Conservation (phyloP, 2,113 vertebrate genomes). For the Vidua chalybeata region DNA sequence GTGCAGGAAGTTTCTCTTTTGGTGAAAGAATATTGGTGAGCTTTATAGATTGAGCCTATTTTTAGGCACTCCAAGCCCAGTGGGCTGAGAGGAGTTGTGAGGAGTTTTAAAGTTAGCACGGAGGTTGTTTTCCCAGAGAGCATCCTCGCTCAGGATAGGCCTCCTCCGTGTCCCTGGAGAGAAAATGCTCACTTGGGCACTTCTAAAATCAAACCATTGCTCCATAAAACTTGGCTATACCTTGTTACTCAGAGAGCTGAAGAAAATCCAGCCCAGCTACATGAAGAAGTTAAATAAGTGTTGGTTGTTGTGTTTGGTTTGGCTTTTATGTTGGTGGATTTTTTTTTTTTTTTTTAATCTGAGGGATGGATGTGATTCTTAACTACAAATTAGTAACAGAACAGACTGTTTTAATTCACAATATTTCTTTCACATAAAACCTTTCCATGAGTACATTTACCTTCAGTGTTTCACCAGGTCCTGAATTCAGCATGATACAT, state of each 20-base stretch:
- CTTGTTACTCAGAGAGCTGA: constrained; percentile 6
- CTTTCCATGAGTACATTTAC: background rate
- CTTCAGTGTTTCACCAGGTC: constrained; percentile 35
- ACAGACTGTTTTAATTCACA: background rate
- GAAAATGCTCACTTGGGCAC: background rate
- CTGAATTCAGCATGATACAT: constrained; percentile 18
- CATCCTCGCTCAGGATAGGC: background rate
- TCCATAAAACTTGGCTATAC: background rate
- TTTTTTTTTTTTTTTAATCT: background rate
- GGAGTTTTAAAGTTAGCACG: background rate
- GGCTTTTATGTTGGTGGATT: background rate
- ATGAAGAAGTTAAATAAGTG: background rate
- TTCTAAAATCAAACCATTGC: background rate
- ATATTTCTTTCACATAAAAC: constrained; percentile 23
- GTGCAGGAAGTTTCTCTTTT: constrained; percentile 44
- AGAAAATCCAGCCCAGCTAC: constrained; percentile 30
- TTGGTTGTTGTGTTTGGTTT: background rate
- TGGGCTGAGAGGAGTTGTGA: background rate
- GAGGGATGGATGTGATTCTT: background rate
- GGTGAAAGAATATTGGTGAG: constrained; percentile 38
- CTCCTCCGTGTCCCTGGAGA: background rate
- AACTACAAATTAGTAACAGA: constrained; percentile 44
- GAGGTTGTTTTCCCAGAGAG: background rate
- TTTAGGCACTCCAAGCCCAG: constrained; percentile 8
- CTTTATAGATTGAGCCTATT: background rate